phyloP scores from a whole-genome alignment of 2,797 vertebrate genomes.

The Megalops cyprinoides region DNA sequence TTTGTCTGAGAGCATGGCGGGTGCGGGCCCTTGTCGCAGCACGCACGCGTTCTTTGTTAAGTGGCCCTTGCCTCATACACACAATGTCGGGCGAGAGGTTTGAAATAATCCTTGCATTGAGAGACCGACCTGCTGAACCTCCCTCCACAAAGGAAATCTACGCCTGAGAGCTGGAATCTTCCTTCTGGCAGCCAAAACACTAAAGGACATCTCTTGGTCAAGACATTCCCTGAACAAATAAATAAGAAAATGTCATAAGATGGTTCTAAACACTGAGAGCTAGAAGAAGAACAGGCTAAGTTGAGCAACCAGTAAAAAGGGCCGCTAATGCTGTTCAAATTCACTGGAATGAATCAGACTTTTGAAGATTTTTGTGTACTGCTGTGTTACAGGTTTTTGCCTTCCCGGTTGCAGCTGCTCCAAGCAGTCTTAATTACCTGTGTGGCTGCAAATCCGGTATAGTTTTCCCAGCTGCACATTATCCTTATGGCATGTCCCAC shows the following conservation, averaged over 20 bases:
- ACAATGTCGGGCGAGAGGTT: neutral
- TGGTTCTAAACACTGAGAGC: neutral
- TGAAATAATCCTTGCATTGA: neutral
- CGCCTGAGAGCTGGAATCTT: too few relatives aligned
- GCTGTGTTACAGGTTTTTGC: neutral
- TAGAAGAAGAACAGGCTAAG: too few relatives aligned
- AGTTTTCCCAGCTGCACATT: constrained; percentile 1
- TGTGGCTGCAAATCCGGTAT: neutral
- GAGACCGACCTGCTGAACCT: neutral
- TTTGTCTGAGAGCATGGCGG: neutral
- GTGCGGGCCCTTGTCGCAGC: neutral
- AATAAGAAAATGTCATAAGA: neutral
- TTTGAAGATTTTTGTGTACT: neutral
- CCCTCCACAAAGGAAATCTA: neutral
- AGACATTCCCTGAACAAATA: neutral
- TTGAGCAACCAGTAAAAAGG: too few relatives aligned
- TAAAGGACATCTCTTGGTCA: neutral
- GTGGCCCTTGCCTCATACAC: neutral
- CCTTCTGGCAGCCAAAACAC: neutral
- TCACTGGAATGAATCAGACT: neutral
- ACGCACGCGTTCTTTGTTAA: neutral
- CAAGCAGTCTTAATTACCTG: constrained; percentile 6
- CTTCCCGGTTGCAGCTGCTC: neutral
- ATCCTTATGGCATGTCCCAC: constrained; percentile 3
- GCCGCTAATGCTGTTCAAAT: too few relatives aligned